Base-by-base conservation (phyloP, 2,113 vertebrate genomes). In the Collichthys lucidus region DNA sequence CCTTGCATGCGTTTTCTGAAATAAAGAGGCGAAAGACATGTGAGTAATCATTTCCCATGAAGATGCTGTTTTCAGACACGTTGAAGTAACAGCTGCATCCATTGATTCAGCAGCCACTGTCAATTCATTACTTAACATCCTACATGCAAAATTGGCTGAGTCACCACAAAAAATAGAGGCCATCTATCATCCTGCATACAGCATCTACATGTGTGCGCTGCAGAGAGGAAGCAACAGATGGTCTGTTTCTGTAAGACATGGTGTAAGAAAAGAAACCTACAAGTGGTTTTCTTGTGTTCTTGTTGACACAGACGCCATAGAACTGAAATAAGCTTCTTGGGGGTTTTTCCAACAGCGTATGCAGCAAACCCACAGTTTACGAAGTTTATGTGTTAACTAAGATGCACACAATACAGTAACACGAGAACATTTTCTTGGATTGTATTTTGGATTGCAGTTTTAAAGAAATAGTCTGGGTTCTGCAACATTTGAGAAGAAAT, bases 1-100 rank as follows among this genome's bases (percentile, higher is more conserved):
- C 78, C 87, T 85, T 20, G 75, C 56, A 16, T 80, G 49, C 4
- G 4, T 84, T 76, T 79, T 44, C 95, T 96, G 85, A 61, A 86
- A 87, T 24, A 63, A 75, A 86, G 46, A 47, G 19, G 12, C 64
- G 12, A 61, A 14, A 74, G 1, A 40, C 12, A 12, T 4, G 1
- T n/a, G 42, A 82, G 40, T 7, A 29, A 56, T 56, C 11, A 64
- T 31, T 11, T 69, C 11, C 40, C 2, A 8, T 52, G 29, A 19
- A 14, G 3, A 53, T 11, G 17, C 11, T 64, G 24, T 10, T 17
- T n/a, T 69, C 2, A 46, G n/a, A 14, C 35, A 3, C 19, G 22
- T 17, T 4, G 15, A 40, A 20, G 24, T 29, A 52, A 60, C 11
- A 2, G 6, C 11, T 16, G 40, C 15, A 3, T n/a, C 2, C 0